These are phyloP conservation scores for Cyaniris semiargus DNA, from an alignment of 2,888 invertebrate genomes.

Conservation along the genomic window DNA sequence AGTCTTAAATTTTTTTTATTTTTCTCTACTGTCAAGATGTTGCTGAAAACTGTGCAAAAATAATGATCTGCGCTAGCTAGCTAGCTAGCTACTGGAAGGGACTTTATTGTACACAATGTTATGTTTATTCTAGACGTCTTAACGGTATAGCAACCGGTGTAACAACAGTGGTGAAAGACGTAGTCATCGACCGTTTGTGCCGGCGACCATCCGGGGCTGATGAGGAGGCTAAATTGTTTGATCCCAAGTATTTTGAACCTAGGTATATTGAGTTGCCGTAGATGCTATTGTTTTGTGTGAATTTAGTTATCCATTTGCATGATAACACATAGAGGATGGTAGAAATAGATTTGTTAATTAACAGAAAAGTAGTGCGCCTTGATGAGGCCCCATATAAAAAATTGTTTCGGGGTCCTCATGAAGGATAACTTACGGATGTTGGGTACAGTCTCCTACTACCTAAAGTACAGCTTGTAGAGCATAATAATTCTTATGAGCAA, in stretches of 20 bases:
- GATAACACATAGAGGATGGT: neutral
- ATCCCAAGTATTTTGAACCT: constrained; percentile 84
- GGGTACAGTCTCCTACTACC: neutral
- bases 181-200: constrained; percentile 83
- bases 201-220: constrained; percentile 65
- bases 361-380: too few relatives aligned
- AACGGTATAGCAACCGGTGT: constrained; percentile 87
- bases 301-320: constrained; percentile 28
- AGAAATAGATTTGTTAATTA: too few relatives aligned
- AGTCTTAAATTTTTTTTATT: too few relatives aligned
- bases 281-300: constrained; percentile 46
- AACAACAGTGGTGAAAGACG: constrained; percentile 84
- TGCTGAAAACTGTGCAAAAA: too few relatives aligned
- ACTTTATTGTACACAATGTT: neutral
- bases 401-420: too few relatives aligned
- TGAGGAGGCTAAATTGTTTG: constrained; percentile 74
- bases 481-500: neutral
- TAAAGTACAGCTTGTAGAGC: neutral
- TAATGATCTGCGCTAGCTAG: too few relatives aligned
- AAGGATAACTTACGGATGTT: too few relatives aligned
- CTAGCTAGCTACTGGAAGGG: too few relatives aligned
- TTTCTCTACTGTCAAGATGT: too few relatives aligned
- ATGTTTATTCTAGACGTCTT: constrained; percentile 75
- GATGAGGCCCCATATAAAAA: too few relatives aligned
- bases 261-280: constrained; percentile 81